Evolutionary conservation across 2,113 vertebrate species (phyloP).

Genomic region (Trichechus manatus): DNA sequence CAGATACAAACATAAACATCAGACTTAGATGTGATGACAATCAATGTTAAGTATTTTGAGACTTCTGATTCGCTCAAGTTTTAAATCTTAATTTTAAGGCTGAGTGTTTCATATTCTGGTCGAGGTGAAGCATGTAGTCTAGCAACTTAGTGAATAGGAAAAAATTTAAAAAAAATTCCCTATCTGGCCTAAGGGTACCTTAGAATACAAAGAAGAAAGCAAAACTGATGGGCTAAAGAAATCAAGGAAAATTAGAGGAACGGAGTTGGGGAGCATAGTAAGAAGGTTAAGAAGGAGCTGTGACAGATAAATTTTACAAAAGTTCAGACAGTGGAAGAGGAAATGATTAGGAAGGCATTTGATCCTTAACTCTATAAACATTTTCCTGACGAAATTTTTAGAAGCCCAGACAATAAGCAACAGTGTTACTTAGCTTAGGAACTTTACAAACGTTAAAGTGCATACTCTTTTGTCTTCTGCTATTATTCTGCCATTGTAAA

Average conservation of each 20-base stretch:
- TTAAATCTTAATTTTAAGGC: conserved; percentile 7
- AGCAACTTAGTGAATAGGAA: neutral
- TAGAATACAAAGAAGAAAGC: neutral
- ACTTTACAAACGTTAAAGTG: conserved; percentile 11
- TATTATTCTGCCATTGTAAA: neutral
- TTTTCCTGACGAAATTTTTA: neutral
- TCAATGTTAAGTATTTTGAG: neutral
- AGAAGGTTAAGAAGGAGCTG: neutral
- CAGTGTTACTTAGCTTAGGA: neutral
- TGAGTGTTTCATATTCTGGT: neutral
- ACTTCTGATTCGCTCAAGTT: neutral
- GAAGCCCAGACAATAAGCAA: neutral
- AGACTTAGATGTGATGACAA: neutral
- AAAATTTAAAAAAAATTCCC: neutral
- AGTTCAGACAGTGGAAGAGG: neutral
- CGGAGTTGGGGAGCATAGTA: neutral
- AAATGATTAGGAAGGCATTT: neutral
- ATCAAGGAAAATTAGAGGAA: neutral
- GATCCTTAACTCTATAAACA: neutral
- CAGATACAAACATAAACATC: neutral
- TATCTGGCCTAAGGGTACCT: neutral
- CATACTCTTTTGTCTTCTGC: neutral
- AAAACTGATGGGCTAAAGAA: neutral
- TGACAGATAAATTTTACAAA: neutral
- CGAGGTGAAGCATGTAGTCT: neutral